A percentile compares a stretch with the other conserved stretches of the same genome.
Evolutionary conservation across 2,797 vertebrate genomes (phyloP).

Genomic region (Alca torda): DNA sequence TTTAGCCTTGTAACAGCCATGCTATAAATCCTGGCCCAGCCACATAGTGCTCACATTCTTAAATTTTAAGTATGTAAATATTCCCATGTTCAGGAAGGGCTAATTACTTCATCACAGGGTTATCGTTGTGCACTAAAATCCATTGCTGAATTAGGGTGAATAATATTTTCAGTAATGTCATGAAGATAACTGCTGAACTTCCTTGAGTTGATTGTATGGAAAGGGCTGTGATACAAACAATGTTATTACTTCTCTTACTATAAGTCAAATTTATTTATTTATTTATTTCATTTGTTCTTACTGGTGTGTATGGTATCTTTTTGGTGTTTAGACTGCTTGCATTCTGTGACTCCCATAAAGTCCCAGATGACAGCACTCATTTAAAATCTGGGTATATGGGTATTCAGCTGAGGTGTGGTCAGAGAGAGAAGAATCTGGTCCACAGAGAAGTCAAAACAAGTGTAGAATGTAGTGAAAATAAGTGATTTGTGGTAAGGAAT

Average conservation of each 20-base stretch:
- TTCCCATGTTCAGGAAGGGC: not conserved
- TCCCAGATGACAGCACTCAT: not conserved
- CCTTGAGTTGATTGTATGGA: not conserved
- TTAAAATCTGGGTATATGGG: not conserved
- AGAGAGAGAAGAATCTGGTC: not conserved
- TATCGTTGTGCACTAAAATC: not conserved
- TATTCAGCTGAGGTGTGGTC: not conserved
- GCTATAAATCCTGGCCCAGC: slow-evolving; percentile 7
- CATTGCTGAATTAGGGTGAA: not conserved
- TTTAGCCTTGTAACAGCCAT: slow-evolving; percentile 37
- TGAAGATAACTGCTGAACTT: not conserved
- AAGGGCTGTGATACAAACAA: not conserved
- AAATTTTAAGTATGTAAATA: slow-evolving; percentile 50
- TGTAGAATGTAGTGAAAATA: not conserved
- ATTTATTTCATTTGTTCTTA: not conserved
- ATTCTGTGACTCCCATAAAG: not conserved
- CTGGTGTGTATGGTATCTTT: not conserved
- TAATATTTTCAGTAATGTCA: not conserved
- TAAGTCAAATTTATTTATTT: not conserved
- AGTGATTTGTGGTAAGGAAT: not conserved
- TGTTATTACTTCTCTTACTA: not conserved
- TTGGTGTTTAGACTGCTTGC: not conserved
- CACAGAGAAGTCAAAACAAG: not conserved
- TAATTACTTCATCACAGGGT: not conserved
- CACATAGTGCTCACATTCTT: not conserved